Percentiles rank a stretch among this genome's conserved stretches.
These are phyloP conservation scores for Sialis lutaria DNA, from an alignment of 2,888 invertebrate species.

Conservation along the genomic window DNA sequence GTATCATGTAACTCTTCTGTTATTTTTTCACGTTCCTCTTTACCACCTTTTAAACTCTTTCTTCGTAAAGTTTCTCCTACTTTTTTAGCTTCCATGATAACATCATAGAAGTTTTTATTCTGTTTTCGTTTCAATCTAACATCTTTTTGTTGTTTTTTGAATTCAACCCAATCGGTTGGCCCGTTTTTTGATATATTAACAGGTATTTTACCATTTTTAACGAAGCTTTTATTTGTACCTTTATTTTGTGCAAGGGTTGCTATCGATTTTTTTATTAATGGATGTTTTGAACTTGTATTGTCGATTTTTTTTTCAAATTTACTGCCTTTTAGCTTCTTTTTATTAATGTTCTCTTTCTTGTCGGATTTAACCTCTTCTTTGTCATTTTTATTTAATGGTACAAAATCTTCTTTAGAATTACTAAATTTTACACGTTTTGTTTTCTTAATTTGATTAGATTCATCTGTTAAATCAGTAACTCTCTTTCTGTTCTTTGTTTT, in stretches of 20 bases:
- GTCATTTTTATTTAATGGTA: background rate
- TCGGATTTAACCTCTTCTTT: background rate
- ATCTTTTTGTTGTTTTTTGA: slow-evolving; percentile 59
- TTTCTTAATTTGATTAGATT: no score
- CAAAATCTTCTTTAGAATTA: no score
- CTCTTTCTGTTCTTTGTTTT: no score
- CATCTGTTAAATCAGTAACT: no score
- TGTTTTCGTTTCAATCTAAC: slow-evolving; percentile 46
- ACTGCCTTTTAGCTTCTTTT: background rate
- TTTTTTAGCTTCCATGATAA: slow-evolving; percentile 35
- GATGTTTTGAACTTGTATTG: slow-evolving; percentile 1
- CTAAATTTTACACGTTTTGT: no score
- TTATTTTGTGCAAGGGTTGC: background rate
- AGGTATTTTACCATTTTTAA: background rate
- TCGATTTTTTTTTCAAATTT: background rate
- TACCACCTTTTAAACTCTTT: slow-evolving; percentile 29
- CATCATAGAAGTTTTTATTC: slow-evolving; percentile 30
- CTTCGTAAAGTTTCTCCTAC: slow-evolving; percentile 38
- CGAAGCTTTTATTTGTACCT: background rate
- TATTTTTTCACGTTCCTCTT: slow-evolving; percentile 35
- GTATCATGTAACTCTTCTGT: slow-evolving; percentile 44
- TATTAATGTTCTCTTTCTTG: background rate
- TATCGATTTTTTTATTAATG: background rate
- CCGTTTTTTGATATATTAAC: slow-evolving; percentile 20
- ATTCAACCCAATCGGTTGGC: slow-evolving; percentile 53